Percentiles rank a stretch among this genome's conserved stretches.
These are phyloP conservation scores for Aethes cnicana DNA, from an alignment of 2,888 invertebrate species.

Conservation along the genomic window DNA sequence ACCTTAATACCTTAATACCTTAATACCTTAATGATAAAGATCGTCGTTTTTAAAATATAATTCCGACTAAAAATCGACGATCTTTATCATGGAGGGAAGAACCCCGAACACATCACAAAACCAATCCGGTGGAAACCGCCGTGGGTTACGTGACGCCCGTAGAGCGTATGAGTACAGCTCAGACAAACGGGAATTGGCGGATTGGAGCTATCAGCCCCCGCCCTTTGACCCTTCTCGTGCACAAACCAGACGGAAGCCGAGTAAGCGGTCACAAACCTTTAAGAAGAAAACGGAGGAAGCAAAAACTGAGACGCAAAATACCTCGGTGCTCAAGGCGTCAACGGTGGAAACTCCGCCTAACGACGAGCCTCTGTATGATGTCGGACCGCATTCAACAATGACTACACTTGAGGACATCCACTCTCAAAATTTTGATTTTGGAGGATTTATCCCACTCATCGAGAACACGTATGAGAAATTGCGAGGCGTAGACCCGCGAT, in stretches of 20 bases:
- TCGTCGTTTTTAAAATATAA: too few species aligned
- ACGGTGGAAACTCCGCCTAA: neutral
- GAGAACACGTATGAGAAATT: slow-evolving; percentile 31
- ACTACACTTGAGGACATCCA: slow-evolving; percentile 17
- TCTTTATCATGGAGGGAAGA: too few species aligned
- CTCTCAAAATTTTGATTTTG: slow-evolving; percentile 31
- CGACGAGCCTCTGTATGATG: slow-evolving; percentile 33
- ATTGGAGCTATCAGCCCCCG: slow-evolving; percentile 26
- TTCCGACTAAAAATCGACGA: too few species aligned
- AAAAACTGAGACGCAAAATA: slow-evolving; percentile 2
- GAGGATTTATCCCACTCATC: slow-evolving; percentile 30
- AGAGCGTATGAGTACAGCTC: slow-evolving; percentile 17
- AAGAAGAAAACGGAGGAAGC: slow-evolving; percentile 1
- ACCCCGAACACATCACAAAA: too few species aligned
- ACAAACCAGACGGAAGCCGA: neutral
- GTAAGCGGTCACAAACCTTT: neutral
- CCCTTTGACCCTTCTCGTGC: slow-evolving; percentile 22
- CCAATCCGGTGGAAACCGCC: slow-evolving; percentile 32
- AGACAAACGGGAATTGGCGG: neutral
- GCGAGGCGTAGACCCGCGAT: slow-evolving; percentile 28
- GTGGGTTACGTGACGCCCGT: slow-evolving; percentile 28
- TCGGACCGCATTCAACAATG: slow-evolving; percentile 32
- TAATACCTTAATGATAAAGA: too few species aligned
- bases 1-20: too few species aligned
- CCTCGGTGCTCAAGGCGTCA: neutral